Evolutionary conservation across 1,140 invertebrate species (phyloP).

Genomic region (Sinonovacula constricta): DNA sequence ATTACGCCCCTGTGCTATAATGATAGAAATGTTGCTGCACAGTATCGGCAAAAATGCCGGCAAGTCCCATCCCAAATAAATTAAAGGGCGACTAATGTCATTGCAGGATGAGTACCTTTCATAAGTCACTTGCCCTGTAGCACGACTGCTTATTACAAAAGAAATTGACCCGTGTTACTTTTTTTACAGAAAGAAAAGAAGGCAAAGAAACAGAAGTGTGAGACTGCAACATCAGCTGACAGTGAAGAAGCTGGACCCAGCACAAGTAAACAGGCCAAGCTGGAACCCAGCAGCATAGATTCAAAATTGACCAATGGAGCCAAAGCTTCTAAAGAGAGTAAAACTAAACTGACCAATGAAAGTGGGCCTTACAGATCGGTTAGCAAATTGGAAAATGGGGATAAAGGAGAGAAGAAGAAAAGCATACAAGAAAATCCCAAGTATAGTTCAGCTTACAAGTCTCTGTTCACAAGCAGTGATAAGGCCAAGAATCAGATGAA

Average conservation of each 20-base stretch:
- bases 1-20: no score
- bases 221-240: conserved; percentile 44
- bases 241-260: conserved; percentile 30
- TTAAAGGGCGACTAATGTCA: no score
- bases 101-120: no score
- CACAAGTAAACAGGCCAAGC: conserved; percentile 39
- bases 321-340: conserved; percentile 27
- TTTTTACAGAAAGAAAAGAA: conserved; percentile 80
- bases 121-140: no score
- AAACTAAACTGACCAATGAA: conserved; percentile 49
- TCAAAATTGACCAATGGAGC: conserved; percentile 47
- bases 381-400: background rate
- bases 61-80: no score
- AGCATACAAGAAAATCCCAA: conserved; percentile 88
- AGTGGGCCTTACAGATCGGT: background rate
- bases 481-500: conserved; percentile 90
- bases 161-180: no score
- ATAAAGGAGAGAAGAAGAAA: background rate
- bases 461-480: conserved; percentile 94
- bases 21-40: no score
- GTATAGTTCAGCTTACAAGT: conserved; percentile 94
- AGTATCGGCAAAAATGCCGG: no score
- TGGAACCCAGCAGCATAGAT: conserved; percentile 14
- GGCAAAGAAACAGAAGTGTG: conserved; percentile 73
- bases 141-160: no score